Base-by-base conservation (phyloP, 2,797 vertebrate genomes). In the Eulemur albifrons region DNA sequence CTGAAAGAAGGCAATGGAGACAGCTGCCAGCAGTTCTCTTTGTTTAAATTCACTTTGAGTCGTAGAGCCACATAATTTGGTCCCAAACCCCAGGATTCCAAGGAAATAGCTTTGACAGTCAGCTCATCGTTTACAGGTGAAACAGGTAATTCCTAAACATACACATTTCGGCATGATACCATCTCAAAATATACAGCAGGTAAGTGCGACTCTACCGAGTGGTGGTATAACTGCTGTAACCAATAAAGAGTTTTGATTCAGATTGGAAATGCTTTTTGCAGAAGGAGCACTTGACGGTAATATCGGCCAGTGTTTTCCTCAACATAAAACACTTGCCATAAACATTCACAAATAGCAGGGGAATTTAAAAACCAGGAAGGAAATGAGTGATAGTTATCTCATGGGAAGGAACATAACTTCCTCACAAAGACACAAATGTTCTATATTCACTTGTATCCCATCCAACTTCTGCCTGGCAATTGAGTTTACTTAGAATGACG, bases 351-450 rank as follows among this genome's bases (percentile, higher is more conserved):
- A 86, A 88, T 57, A 87, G 48, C 75, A n/a, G n/a, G 85, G 48
- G 69, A 92, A 91, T 73, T 72, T 77, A 93, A 95, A 95, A 76
- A 57, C 80, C 92, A 94, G 96, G 92, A 97, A 96, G 96, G 94
- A 94, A 94, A 85, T 3, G 32, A 69, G 80, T 3, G 67, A 70
- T 32, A 30, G 80, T 52, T 27, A 77, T 93, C 92, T 90, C 85
- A 35, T 5, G 25, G 75, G 80, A 90, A 92, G 69, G 92, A 86
- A 87, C 67, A 23, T 0, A 27, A 85, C 94, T 94, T 92, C 89
- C 94, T 94, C 12, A 50, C 57, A 69, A 48, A 73, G 92, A 73
- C 65, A 43, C 13, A 40, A 27, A 50, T 12, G n/a, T 50, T 80
- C 40, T 43, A 0, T 32, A 4, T 4, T 57, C 67, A 11, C 75